Evolutionary conservation across 2,797 vertebrate species (phyloP), one percentile per base, ranked within the genome.

Genomic region (Microhierax caerulescens): DNA sequence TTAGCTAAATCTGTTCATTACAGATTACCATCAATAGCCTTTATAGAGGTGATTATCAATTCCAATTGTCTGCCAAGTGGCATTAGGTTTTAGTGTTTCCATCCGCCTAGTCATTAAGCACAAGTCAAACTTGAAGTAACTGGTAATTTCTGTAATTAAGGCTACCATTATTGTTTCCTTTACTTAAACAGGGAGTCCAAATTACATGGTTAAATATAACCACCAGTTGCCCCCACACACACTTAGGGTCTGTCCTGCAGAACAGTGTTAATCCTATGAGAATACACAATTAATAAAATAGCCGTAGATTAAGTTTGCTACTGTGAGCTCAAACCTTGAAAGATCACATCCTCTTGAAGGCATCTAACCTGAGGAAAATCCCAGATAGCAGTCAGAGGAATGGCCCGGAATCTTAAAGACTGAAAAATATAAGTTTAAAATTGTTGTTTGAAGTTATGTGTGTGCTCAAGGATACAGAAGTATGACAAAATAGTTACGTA

Each of bases 131-230:
- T 94, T 94, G 36, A 95, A 97, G 97, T 92, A 98, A 97, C 97
- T 98, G 97, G 97, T 97, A 98, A 98, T 98, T 99, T 98, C 97
- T 98, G 98, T 98, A 98, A 98, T 99, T 98, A 98, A 88, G 88
- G 93, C 93, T 78, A 82, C 97, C 98, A 98, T 98, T 98, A 98
- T 98, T 98, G 98, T 98, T 98, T 98, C 98, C 98, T 98, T 98
- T 97, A 95, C 97, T 98, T 98, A 98, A 97, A 98, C 96, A 69
- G 48, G 96, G 97, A 98, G 97, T 92, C 91, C 80, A 96, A 98
- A 98, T 98, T 97, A 97, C 95, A 76, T 87, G 88, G 96, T 97
- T 97, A 98, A 98, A 98, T 95, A 95, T 95, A 98, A 97, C 97
- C 98, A 97, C 97, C 88, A 81, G 92, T 97, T 89, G 63, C 88